Evolutionary conservation across 2,797 vertebrate species (phyloP).

Genomic region (Brachyalestes nurse): DNA sequence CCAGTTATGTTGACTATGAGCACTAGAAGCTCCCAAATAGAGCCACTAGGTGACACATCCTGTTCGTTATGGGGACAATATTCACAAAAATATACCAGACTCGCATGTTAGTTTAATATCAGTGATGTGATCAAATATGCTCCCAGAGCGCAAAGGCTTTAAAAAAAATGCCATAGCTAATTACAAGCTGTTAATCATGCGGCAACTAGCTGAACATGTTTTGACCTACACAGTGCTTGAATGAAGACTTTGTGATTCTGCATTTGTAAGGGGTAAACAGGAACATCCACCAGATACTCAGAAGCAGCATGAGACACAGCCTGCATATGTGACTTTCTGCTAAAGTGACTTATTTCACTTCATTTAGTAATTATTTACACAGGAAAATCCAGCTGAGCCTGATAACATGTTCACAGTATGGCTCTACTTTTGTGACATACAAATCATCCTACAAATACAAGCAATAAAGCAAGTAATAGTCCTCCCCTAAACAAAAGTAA

Average conservation of each 20-base stretch:
- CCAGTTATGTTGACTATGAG: too few species aligned
- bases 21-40: too few species aligned
- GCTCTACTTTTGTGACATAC: background rate
- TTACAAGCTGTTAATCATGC: too few species aligned
- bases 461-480: background rate
- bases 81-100: too few species aligned
- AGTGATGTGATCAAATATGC: too few species aligned
- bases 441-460: background rate
- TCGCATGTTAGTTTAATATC: too few species aligned
- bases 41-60: too few species aligned
- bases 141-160: too few species aligned
- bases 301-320: background rate
- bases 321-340: constrained; percentile 1
- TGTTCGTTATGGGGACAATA: too few species aligned
- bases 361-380: background rate
- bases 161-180: too few species aligned
- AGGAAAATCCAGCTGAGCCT: background rate
- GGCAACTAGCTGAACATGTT: too few species aligned
- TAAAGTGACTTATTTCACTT: background rate
- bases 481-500: background rate
- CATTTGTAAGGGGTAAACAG: background rate
- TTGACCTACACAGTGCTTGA: too few species aligned
- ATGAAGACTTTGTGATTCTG: background rate
- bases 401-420: background rate
- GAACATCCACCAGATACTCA: background rate